These are phyloP conservation scores for Microctonus hyperodae DNA, from an alignment of 2,888 invertebrate species.

Conservation along the genomic window DNA sequence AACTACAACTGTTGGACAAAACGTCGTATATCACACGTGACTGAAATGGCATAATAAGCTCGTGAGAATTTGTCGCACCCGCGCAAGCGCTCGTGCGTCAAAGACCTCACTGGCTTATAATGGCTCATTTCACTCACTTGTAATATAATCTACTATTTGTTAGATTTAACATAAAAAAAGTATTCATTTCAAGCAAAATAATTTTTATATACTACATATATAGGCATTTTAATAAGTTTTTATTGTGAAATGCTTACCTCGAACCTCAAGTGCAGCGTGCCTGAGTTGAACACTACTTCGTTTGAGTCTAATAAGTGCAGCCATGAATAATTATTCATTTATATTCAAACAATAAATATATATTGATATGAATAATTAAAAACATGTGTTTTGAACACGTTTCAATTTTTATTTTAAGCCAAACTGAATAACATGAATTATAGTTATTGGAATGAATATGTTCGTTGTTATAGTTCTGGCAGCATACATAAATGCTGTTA, in stretches of 20 bases:
- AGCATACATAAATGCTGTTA: slow-evolving; percentile 26
- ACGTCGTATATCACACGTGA: no score
- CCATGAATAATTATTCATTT: slow-evolving; percentile 49
- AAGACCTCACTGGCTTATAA: no score
- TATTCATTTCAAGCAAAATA: neutral
- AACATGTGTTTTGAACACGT: slow-evolving; percentile 40
- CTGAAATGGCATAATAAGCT: no score
- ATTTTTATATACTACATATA: neutral
- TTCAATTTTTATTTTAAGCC: slow-evolving; percentile 26
- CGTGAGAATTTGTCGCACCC: no score
- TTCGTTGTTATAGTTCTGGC: slow-evolving; percentile 5
- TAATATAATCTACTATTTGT: no score
- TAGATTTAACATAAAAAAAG: neutral
- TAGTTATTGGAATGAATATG: neutral
- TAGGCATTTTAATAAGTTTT: neutral
- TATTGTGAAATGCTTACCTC: slow-evolving; percentile 57
- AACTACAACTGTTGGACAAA: no score
- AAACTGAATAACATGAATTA: neutral
- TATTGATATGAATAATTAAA: neutral
- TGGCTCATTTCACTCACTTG: no score
- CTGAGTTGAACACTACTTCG: slow-evolving; percentile 67
- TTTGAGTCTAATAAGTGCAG: slow-evolving; percentile 63
- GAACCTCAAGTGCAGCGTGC: slow-evolving; percentile 67
- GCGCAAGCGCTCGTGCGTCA: no score
- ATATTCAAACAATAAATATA: slow-evolving; percentile 32